phyloP scores from a whole-genome alignment of 2,888 invertebrate species.

The Megaustenia siamemsis region DNA sequence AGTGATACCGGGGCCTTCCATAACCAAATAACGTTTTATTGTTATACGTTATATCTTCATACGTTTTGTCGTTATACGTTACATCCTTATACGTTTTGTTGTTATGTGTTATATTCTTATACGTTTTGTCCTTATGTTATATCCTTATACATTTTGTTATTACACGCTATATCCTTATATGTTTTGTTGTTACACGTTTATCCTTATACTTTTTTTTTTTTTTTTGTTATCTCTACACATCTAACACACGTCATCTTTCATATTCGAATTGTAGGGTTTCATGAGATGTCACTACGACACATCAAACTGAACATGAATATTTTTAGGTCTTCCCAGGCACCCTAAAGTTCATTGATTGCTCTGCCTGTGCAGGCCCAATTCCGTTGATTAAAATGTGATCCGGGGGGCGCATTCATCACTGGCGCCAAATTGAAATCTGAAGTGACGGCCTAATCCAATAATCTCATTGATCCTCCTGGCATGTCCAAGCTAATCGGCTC shows the following conservation, averaged over 20 bases:
- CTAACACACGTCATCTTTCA: background rate
- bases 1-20: no score
- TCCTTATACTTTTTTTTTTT: no score
- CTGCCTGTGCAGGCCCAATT: slow-evolving; percentile 25
- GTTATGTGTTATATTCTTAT: no score
- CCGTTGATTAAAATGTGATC: slow-evolving; percentile 49
- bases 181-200: no score
- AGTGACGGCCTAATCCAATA: slow-evolving; percentile 53
- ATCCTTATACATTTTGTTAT: no score
- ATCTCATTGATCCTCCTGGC: slow-evolving; percentile 38
- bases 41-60: no score
- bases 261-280: background rate
- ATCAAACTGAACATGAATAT: background rate
- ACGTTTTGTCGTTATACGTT: no score
- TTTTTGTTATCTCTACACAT: no score
- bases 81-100: no score
- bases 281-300: background rate
- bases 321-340: background rate
- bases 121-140: no score
- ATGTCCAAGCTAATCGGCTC: slow-evolving; percentile 45
- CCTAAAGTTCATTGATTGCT: slow-evolving; percentile 38
- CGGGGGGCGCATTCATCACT: slow-evolving; percentile 45
- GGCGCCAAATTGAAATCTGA: slow-evolving; percentile 54
- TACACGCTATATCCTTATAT: no score
- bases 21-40: no score